These are phyloP conservation scores for Aphidoletes aphidimyza DNA, from an alignment of 2,888 invertebrate species.

Conservation along the genomic window DNA sequence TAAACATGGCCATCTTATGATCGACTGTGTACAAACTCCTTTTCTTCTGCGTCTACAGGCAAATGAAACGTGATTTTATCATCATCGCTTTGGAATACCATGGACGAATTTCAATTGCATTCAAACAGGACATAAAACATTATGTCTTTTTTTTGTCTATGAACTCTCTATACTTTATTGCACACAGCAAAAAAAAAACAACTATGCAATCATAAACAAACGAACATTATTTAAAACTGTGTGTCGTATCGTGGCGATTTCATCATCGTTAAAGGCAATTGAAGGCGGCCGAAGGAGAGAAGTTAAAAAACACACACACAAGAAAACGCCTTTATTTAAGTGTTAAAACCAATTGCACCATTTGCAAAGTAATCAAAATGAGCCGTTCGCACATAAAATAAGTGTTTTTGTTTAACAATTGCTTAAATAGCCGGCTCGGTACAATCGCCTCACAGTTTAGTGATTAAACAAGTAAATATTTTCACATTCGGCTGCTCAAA, in stretches of 20 bases:
- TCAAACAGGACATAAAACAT: neutral
- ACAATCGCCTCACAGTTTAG: neutral
- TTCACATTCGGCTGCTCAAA: constrained; percentile 9
- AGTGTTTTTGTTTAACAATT: neutral
- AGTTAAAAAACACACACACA: too few species aligned
- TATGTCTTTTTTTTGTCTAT: neutral
- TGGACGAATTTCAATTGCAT: neutral
- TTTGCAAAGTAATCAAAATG: constrained; percentile 36
- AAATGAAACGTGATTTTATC: constrained; percentile 40
- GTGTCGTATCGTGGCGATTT: too few species aligned
- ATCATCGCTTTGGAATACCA: neutral
- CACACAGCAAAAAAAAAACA: too few species aligned
- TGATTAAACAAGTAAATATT: constrained; percentile 53
- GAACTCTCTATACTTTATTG: too few species aligned
- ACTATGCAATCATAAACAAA: neutral
- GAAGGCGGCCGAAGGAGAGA: neutral
- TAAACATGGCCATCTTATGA: constrained; percentile 12
- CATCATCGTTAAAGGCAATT: too few species aligned
- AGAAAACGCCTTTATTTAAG: neutral
- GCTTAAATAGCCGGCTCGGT: constrained; percentile 5
- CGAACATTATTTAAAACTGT: neutral
- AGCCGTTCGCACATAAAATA: constrained; percentile 30
- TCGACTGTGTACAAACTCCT: neutral
- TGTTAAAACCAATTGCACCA: constrained; percentile 50
- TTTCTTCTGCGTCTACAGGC: neutral